These are phyloP conservation scores for Hydra vulgaris DNA, from an alignment of 30 jellyfish, hydroid and myxozoan species.

Conservation along the genomic window DNA sequence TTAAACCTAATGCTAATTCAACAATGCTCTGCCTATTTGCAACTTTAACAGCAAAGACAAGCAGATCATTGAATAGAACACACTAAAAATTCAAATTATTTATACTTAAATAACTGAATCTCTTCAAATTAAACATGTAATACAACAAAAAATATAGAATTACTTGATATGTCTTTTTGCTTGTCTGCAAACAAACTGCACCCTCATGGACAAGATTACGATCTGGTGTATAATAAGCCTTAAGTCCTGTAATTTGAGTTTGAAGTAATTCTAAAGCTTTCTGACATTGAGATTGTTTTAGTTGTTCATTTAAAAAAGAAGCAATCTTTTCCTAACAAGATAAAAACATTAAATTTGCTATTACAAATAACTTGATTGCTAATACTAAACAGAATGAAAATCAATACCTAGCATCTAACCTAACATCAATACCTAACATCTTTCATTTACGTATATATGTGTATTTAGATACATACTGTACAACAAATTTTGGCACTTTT, in stretches of 20 bases:
- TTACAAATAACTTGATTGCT: not conserved
- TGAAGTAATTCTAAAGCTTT: constrained; percentile 83
- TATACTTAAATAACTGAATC: not conserved
- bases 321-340: constrained; percentile 66
- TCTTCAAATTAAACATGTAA: not conserved
- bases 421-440: too few relatives aligned
- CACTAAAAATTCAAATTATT: constrained; percentile 44
- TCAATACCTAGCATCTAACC: too few relatives aligned
- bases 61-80: constrained; percentile 77
- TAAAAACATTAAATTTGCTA: not conserved
- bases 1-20: constrained; percentile 78
- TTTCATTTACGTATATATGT: too few relatives aligned
- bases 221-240: constrained; percentile 83
- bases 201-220: constrained; percentile 77
- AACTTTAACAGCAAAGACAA: constrained; percentile 79
- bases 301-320: constrained; percentile 55
- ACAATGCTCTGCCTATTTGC: constrained; percentile 66
- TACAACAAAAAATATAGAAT: not conserved
- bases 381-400: too few relatives aligned
- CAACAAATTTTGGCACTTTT: too few relatives aligned
- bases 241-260: constrained; percentile 74
- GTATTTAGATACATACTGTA: too few relatives aligned
- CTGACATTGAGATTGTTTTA: constrained; percentile 68
- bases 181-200: constrained; percentile 68
- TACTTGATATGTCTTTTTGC: constrained; percentile 81